Evolutionary conservation across 2,113 vertebrate genomes (phyloP).

Genomic region (Falcunculus frontatus): DNA sequence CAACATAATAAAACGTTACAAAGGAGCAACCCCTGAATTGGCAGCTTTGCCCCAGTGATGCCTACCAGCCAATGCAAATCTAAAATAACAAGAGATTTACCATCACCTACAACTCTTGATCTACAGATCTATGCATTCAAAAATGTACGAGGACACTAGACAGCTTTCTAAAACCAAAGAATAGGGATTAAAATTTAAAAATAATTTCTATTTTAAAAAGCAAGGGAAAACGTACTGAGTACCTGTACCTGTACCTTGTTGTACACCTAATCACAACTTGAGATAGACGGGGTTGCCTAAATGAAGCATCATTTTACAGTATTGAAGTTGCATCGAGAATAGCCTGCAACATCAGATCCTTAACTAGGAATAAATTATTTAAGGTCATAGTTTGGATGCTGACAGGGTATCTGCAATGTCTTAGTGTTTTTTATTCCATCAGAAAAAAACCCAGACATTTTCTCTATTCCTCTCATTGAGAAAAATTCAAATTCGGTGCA

Average conservation of each 20-base stretch:
- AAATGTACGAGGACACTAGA: not conserved
- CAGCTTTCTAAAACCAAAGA: not conserved
- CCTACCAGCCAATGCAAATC: not conserved
- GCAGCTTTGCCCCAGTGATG: not conserved
- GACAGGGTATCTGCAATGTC: not conserved
- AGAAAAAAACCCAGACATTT: not conserved
- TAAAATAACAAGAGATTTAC: not conserved
- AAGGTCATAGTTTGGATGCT: not conserved
- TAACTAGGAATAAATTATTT: not conserved
- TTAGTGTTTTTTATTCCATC: not conserved
- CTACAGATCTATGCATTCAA: not conserved
- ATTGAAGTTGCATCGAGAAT: not conserved
- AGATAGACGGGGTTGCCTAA: not conserved
- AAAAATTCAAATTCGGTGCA: not conserved
- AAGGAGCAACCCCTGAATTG: not conserved
- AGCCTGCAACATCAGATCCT: not conserved
- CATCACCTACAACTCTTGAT: not conserved
- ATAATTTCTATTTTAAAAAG: not conserved
- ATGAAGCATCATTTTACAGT: not conserved
- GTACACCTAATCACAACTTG: not conserved
- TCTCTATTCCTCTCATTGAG: not conserved
- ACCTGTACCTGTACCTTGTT: not conserved
- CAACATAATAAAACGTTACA: not conserved
- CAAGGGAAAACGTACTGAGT: not conserved
- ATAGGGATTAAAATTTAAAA: not conserved